These are phyloP conservation scores for Daubentonia madagascariensis DNA, from an alignment of 2,113 vertebrate genomes.

Conservation along the genomic window DNA sequence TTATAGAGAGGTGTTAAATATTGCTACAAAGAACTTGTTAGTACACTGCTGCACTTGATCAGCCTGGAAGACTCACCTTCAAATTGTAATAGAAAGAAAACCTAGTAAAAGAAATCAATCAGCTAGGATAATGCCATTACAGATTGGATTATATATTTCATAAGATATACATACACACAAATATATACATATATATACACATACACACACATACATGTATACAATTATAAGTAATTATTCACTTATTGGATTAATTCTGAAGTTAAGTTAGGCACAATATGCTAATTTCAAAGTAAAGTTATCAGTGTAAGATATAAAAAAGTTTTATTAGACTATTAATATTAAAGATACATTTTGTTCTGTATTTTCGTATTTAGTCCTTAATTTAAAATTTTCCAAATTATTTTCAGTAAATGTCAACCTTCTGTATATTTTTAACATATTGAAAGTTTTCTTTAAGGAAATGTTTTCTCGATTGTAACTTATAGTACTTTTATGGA, in stretches of 20 bases:
- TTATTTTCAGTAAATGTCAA: background rate
- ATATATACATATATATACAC: background rate
- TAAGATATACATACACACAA: background rate
- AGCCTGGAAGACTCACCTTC: background rate
- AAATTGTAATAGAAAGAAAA: background rate
- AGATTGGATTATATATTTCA: background rate
- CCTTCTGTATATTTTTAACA: background rate
- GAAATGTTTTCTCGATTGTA: background rate
- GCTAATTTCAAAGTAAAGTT: constrained; percentile 4
- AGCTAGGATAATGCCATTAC: background rate
- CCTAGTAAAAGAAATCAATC: background rate
- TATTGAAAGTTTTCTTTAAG: background rate
- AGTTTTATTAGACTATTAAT: background rate
- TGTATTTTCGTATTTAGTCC: background rate
- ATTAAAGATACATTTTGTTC: background rate
- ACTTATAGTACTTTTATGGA: background rate
- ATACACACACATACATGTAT: background rate
- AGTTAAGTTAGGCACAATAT: background rate
- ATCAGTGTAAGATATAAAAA: background rate
- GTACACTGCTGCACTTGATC: background rate
- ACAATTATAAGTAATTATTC: background rate
- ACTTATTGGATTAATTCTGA: background rate
- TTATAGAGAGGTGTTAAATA: background rate
- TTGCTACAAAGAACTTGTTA: background rate
- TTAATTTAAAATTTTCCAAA: background rate